Base-by-base conservation (phyloP, 2,797 vertebrate genomes). In the Leptodactylus fallax region DNA sequence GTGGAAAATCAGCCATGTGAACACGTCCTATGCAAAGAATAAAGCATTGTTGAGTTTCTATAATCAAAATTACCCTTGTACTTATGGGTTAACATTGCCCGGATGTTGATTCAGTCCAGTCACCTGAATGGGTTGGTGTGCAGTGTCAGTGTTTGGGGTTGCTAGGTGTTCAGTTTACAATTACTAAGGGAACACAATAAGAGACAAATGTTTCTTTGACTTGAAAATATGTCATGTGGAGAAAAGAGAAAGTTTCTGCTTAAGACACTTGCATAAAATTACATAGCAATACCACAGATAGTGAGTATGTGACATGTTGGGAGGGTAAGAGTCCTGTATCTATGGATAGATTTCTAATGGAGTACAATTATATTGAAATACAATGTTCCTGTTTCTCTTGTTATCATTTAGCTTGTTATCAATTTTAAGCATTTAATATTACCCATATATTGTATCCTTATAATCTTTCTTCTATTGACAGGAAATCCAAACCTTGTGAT, bases 101-200 rank as follows among this genome's bases (percentile, higher is more conserved):
- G 71, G 45, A 21, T 53, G 49, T 53, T 23, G 53, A 13, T 74
- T 11, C 23, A 83, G 61, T 45, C 45, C 55, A 19, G 71, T 65
- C 87, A 87, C 87, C 87, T 87, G 86, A 63, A 76, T 76, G 58
- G 47, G 10, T 51, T 60, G 84, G 79, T 86, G 74, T 83, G 47
- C 6, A 0, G 58, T 89, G 79, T 77, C 83, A 82, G 36, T 86
- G 88, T 89, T 89, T 83, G 80, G 51, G 61, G 88, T 89, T 89
- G 88, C 88, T 83, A 89, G 61, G 84, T 61, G 23, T 89, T 85
- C 23, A 74, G 87, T 89, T 82, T 89, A 85, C 87, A 60, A 71
- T 89, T 53, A 89, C 88, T 83, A 89, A 47, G 88, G 88, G 60
- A 89, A 71, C 69, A 19, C 71, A 47, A 17, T 51, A 9, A 21